Conservation (phyloP, 1,140 invertebrate species). For the Drosophila ogumai region DNA sequence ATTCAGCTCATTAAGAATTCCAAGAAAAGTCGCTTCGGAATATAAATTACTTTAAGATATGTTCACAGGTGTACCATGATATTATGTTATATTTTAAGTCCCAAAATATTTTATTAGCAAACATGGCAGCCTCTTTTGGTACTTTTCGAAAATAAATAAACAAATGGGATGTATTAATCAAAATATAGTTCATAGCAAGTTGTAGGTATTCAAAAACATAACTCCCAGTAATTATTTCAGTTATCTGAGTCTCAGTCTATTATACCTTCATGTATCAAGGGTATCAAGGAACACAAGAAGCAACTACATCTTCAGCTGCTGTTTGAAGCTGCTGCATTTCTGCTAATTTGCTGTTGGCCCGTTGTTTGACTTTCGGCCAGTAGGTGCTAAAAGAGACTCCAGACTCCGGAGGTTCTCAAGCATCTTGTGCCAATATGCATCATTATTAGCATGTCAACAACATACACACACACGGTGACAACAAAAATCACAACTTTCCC, state of each 20-base stretch:
- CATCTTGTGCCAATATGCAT: constrained; percentile 73
- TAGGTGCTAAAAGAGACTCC: constrained; percentile 68
- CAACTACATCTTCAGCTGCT: constrained; percentile 35
- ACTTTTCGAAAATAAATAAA: no score
- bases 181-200: no score
- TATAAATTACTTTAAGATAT: no score
- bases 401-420: constrained; percentile 53
- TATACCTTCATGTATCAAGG: background rate
- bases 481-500: constrained; percentile 80
- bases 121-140: no score
- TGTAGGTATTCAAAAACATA: no score
- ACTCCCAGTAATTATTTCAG: background rate
- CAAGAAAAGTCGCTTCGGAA: no score
- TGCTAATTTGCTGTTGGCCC: constrained; percentile 66
- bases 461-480: constrained; percentile 36
- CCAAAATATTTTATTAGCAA: no score
- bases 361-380: constrained; percentile 61
- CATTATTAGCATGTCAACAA: constrained; percentile 79
- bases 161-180: no score
- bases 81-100: no score
- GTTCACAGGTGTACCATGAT: no score
- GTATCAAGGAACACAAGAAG: constrained; percentile 17
- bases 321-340: constrained; percentile 36
- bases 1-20: no score
- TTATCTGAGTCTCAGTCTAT: no score